Conservation (phyloP, 1,140 invertebrate genomes). For the Orussus abietinus region DNA sequence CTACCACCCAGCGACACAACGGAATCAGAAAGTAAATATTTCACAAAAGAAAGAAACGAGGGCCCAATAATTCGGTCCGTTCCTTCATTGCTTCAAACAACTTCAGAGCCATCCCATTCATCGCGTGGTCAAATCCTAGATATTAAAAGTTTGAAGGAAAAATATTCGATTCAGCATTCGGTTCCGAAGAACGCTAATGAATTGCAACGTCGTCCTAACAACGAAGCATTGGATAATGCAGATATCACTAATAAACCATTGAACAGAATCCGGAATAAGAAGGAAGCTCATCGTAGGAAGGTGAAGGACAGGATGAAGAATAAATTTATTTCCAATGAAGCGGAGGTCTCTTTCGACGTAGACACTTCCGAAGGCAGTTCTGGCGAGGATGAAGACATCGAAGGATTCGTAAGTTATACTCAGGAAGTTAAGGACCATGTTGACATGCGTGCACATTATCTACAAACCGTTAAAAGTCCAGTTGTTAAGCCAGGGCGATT, state of each 20-base stretch:
- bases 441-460: constrained; percentile 58
- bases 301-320: constrained; percentile 13
- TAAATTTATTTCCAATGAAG: constrained; percentile 58
- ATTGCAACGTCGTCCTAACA: constrained; percentile 8
- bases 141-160: not conserved
- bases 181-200: constrained; percentile 12
- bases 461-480: constrained; percentile 54
- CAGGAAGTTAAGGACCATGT: constrained; percentile 43
- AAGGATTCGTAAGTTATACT: constrained; percentile 40
- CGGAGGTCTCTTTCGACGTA: constrained; percentile 50
- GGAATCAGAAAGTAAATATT: not conserved
- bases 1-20: too few species aligned
- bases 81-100: not conserved
- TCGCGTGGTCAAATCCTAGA: not conserved
- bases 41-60: not conserved
- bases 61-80: not conserved
- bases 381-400: constrained; percentile 42
- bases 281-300: constrained; percentile 1
- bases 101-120: not conserved
- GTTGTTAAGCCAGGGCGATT: constrained; percentile 20
- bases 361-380: constrained; percentile 26
- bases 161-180: constrained; percentile 1
- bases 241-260: not conserved
- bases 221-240: constrained; percentile 7
- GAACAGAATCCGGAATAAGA: constrained; percentile 4